These are phyloP conservation scores for Halcyon smyrnensis DNA, from an alignment of 2,797 vertebrate species.

Conservation along the genomic window DNA sequence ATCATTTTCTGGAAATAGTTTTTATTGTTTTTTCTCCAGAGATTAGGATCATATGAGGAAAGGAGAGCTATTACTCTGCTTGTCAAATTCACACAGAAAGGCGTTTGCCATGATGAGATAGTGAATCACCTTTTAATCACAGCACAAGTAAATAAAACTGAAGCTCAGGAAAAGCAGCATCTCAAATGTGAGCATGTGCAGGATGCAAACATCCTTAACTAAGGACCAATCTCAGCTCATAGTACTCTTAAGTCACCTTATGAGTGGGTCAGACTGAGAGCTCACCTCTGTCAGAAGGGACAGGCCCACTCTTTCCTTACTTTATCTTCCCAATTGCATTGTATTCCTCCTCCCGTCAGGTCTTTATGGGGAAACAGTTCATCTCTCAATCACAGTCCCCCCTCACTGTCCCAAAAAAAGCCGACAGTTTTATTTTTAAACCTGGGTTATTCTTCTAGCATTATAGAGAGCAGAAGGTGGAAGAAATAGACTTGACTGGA, in stretches of 20 bases:
- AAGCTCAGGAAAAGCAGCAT: background rate
- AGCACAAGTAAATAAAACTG: background rate
- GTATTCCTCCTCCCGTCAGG: background rate
- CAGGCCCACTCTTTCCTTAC: background rate
- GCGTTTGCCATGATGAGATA: background rate
- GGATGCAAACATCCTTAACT: background rate
- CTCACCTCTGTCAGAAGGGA: background rate
- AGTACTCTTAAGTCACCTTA: background rate
- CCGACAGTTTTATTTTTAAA: background rate
- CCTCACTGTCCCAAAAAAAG: too few relatives aligned
- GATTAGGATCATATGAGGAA: background rate
- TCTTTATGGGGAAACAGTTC: background rate
- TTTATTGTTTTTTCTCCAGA: background rate
- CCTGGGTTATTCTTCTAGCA: background rate
- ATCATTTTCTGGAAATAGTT: constrained; percentile 19
- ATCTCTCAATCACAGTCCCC: background rate
- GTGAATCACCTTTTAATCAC: constrained; percentile 29
- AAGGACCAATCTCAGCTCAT: background rate
- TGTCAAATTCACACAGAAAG: constrained; percentile 6
- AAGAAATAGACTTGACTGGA: background rate
- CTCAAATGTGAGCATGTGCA: background rate
- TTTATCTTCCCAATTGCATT: background rate
- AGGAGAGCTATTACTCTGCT: background rate
- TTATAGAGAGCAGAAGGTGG: background rate
- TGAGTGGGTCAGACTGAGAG: background rate